These are phyloP conservation scores for Oscheius sp. DNA, from an alignment of 1,140 invertebrate species.

Conservation along the genomic window DNA sequence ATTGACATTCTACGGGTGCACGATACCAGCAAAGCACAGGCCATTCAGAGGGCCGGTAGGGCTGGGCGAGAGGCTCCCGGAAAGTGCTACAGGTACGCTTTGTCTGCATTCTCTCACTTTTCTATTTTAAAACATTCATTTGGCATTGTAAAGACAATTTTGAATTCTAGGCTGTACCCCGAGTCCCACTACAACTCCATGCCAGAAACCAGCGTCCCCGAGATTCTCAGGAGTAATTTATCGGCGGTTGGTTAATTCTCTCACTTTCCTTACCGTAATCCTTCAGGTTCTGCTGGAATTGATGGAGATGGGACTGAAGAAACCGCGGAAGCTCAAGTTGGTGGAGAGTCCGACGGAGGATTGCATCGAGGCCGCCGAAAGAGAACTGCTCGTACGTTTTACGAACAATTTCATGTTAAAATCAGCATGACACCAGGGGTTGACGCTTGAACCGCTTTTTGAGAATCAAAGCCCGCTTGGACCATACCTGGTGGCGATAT, in stretches of 20 bases:
- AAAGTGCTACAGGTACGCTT: conserved; percentile 62
- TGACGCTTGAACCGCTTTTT: too few species aligned
- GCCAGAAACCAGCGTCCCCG: conserved; percentile 39
- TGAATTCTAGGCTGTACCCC: conserved; percentile 60
- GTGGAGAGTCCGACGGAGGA: conserved; percentile 63
- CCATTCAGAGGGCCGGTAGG: conserved; percentile 62
- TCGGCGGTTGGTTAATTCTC: conserved; percentile 41
- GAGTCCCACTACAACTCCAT: conserved; percentile 45
- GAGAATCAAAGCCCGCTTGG: too few species aligned
- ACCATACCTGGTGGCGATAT: too few species aligned
- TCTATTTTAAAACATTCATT: too few species aligned
- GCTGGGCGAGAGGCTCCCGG: conserved; percentile 65
- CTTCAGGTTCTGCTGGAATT: conserved; percentile 63
- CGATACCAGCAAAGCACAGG: conserved; percentile 59
- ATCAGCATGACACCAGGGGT: too few species aligned
- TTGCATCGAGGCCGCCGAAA: conserved; percentile 42
- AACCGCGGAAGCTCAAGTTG: conserved; percentile 63
- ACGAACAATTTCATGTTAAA: too few species aligned
- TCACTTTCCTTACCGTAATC: neutral
- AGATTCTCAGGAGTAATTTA: conserved; percentile 50
- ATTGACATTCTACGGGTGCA: conserved; percentile 50
- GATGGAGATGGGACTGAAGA: conserved; percentile 63
- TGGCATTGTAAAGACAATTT: neutral
- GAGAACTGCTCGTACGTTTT: conserved; percentile 38
- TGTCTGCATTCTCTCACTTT: too few species aligned